A percentile compares a stretch with the other conserved stretches of the same genome.
These are phyloP conservation scores for Papilio helenus DNA, from an alignment of 1,140 invertebrate genomes.

Conservation along the genomic window DNA sequence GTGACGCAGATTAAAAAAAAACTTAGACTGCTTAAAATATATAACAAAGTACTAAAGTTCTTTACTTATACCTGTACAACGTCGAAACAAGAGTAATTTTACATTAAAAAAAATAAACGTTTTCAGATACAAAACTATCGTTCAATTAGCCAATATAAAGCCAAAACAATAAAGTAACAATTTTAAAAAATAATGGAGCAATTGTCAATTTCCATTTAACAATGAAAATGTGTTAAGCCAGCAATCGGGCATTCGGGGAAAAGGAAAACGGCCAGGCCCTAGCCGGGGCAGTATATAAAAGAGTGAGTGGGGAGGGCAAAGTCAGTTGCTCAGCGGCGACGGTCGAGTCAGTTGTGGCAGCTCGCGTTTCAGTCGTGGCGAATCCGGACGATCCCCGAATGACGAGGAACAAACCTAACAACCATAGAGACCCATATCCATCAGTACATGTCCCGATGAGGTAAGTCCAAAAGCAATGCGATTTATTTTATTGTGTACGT, in stretches of 20 bases:
- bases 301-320: conserved; percentile 60
- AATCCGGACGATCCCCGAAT: not conserved
- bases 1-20: too few species aligned
- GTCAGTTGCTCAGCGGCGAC: conserved; percentile 63
- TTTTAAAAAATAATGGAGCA: not conserved
- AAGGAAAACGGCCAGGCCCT: conserved; percentile 42
- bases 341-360: conserved; percentile 53
- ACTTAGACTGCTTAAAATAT: too few species aligned
- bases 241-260: conserved; percentile 27
- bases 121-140: too few species aligned
- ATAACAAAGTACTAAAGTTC: too few species aligned
- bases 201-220: not conserved
- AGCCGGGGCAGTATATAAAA: conserved; percentile 74
- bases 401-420: not conserved
- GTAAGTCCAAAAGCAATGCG: conserved; percentile 17
- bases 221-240: not conserved
- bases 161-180: not conserved
- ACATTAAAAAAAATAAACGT: too few species aligned
- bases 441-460: not conserved
- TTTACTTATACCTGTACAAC: too few species aligned
- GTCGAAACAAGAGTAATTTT: too few species aligned
- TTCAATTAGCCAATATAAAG: not conserved
- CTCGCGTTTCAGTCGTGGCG: conserved; percentile 22
- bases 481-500: not conserved
- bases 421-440: not conserved